Evolutionary conservation across 2,888 invertebrate species (phyloP).

Genomic region (Aphelenchoides bicaudatus): DNA sequence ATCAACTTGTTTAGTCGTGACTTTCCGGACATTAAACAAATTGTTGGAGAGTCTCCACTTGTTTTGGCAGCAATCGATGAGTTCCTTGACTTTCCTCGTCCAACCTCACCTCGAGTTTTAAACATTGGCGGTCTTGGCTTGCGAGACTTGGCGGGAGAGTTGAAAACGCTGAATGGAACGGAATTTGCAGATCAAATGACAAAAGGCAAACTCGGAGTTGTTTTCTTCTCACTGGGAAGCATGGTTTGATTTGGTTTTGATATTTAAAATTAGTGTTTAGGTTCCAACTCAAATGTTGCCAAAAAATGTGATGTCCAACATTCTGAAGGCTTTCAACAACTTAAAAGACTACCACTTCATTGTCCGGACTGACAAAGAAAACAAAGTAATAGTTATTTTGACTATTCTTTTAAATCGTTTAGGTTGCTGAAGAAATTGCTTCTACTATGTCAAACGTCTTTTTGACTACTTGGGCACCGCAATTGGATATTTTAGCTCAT

Average conservation of each 20-base stretch:
- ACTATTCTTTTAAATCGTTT: background rate
- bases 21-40: constrained; percentile 37
- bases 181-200: constrained; percentile 21
- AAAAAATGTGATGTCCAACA: constrained; percentile 33
- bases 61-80: constrained; percentile 46
- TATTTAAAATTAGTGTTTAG: too few relatives aligned
- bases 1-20: constrained; percentile 15
- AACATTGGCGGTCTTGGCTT: constrained; percentile 43
- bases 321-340: constrained; percentile 37
- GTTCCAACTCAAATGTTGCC: constrained; percentile 23
- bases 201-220: constrained; percentile 25
- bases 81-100: constrained; percentile 44
- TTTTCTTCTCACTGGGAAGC: constrained; percentile 33
- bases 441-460: constrained; percentile 28
- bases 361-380: constrained; percentile 39
- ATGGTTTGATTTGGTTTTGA: too few relatives aligned
- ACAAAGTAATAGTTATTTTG: constrained; percentile 22
- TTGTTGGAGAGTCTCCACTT: constrained; percentile 37
- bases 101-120: constrained; percentile 38
- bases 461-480: constrained; percentile 42
- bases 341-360: constrained; percentile 42
- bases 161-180: background rate
- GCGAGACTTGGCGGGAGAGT: constrained; percentile 16
- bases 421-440: constrained; percentile 19
- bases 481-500: constrained; percentile 33